Evolutionary conservation across 2,888 invertebrate species (phyloP), one percentile per base, ranked within the genome.

Genomic region (Marasmarcha lunaedactyla): DNA sequence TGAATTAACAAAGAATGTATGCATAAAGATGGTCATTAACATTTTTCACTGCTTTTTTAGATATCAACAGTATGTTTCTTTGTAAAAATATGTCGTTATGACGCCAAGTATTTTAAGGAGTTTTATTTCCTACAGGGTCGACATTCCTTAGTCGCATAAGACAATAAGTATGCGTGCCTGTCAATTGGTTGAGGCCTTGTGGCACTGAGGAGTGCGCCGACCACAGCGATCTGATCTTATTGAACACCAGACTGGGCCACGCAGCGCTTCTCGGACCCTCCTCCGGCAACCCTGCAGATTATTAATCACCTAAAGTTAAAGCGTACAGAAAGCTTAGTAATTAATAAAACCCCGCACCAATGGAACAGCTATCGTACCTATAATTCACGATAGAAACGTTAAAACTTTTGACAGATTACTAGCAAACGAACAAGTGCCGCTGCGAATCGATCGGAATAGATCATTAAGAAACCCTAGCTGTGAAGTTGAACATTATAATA

Each of bases 151-250:
- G 46, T 50, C 51, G 49, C 55, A 50, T 54, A 54, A 56, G 49
- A 88, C 46, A 50, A 51, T 30, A 41, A 34, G 5, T 40, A 44
- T 65, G 63, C 78, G 76, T 83, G 83, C 83, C 83, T 91, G 92
- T 86, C 59, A 93, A 86, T 73, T 92, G 93, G 85, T 93, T 93
- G 60, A 94, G 87, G 58, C 93, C 94, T 71, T 88, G 90, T 45
- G 90, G 86, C 49, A 89, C 88, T 46, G 88, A 89, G 38, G 90
- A 87, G 63, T 91, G 91, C 50, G 89, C 89, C 52, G 89, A 91
- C 94, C 94, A 94, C 46, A 95, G 84, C 35, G 94, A 94, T 63
- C 93, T 91, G 74, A 95, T 94, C 86, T 94, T 94, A 65, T 92
- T 92, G 71, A 94, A 89, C 59, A 94, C 91, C 64, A 92, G 78